Evolutionary conservation across 2,888 invertebrate genomes (phyloP).

Genomic region (Deilephila elpenor): DNA sequence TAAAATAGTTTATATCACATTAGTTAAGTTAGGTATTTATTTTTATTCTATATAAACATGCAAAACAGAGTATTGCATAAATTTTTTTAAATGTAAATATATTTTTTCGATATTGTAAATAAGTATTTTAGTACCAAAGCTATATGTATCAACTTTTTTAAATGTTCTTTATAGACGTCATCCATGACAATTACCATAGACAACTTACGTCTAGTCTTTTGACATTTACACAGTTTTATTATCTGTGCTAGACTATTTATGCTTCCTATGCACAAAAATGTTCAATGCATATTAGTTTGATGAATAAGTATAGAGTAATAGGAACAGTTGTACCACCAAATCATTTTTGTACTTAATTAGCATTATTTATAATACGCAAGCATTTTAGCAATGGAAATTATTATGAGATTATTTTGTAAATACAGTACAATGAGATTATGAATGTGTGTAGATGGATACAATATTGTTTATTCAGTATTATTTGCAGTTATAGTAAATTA

Average conservation of each 20-base stretch:
- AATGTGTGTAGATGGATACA: slow-evolving; percentile 23
- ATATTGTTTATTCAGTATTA: slow-evolving; percentile 19
- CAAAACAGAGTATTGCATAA: slow-evolving; percentile 59
- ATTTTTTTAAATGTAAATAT: slow-evolving; percentile 48
- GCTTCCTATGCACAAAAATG: not conserved
- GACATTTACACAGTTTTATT: slow-evolving; percentile 21
- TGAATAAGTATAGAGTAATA: slow-evolving; percentile 28
- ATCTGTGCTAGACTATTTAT: not conserved
- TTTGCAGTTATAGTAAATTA: slow-evolving; percentile 4
- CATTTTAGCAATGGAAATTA: slow-evolving; percentile 43
- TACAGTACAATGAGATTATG: slow-evolving; percentile 39
- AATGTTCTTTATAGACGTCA: slow-evolving; percentile 38
- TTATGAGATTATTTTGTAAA: slow-evolving; percentile 51
- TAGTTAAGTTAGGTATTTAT: slow-evolving; percentile 36
- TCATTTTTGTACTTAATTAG: slow-evolving; percentile 69
- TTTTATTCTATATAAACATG: slow-evolving; percentile 39
- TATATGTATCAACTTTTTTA: slow-evolving; percentile 41
- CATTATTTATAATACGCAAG: not conserved
- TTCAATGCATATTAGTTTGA: not conserved
- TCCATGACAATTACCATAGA: slow-evolving; percentile 40
- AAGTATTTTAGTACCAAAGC: slow-evolving; percentile 66
- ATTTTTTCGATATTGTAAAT: slow-evolving; percentile 48
- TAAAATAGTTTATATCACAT: not conserved
- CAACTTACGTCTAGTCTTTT: slow-evolving; percentile 44
- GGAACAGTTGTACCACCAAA: slow-evolving; percentile 68